Conservation (phyloP, 2,888 invertebrate genomes). For the Epirrhoe alternata region DNA sequence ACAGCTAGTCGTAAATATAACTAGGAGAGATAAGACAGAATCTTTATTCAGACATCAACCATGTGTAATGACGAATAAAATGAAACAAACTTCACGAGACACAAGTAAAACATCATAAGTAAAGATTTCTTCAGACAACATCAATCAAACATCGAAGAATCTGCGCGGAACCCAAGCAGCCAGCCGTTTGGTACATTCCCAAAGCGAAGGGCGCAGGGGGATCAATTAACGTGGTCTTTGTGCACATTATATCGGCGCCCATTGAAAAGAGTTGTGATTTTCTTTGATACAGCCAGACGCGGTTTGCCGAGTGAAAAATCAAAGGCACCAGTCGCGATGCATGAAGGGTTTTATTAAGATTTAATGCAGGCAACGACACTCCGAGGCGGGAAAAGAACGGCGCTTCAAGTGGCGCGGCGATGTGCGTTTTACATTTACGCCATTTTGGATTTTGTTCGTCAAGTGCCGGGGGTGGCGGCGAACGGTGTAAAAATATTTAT, state of each 20-base stretch:
- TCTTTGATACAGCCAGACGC: constrained; percentile 82
- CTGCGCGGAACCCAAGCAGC: constrained; percentile 30
- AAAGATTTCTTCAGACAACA: constrained; percentile 14
- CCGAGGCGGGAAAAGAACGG: constrained; percentile 83
- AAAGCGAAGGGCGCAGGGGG: constrained; percentile 58
- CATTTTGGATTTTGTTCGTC: constrained; percentile 76
- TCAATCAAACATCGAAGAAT: constrained; percentile 30
- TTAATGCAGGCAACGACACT: constrained; percentile 84
- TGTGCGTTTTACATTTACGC: constrained; percentile 81
- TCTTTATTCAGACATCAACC: neutral
- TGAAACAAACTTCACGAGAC: neutral
- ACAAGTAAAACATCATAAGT: neutral
- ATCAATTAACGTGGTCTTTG: constrained; percentile 80
- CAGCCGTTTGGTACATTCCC: constrained; percentile 27
- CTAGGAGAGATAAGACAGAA: neutral
- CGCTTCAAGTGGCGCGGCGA: constrained; percentile 72
- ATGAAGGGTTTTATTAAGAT: constrained; percentile 85
- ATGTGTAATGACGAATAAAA: neutral
- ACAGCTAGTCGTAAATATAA: neutral
- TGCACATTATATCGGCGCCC: constrained; percentile 82
- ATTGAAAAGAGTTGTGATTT: constrained; percentile 85
- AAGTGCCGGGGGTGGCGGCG: constrained; percentile 60
- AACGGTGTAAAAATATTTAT: constrained; percentile 44
- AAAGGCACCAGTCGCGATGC: constrained; percentile 79
- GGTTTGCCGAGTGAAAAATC: constrained; percentile 85